Percentiles rank a stretch among this genome's conserved stretches.
Conservation (phyloP, 1,140 invertebrate genomes). For the Ladona fulva region DNA sequence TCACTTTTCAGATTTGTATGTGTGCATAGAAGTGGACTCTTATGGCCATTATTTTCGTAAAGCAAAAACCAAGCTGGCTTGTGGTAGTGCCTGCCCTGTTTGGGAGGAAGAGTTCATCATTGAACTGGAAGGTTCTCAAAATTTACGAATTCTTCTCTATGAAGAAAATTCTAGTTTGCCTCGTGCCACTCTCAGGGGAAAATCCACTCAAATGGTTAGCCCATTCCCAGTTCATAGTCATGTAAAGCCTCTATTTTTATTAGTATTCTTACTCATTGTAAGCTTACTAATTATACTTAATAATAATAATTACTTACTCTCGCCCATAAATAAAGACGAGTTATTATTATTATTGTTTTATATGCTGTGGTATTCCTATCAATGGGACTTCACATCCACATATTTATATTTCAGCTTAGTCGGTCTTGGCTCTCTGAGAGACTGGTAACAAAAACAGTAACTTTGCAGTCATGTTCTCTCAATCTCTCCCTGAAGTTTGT, state of each 20-base stretch:
- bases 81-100: conserved; percentile 50
- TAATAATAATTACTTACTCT: too few relatives aligned
- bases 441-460: conserved; percentile 47
- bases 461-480: conserved; percentile 42
- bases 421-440: conserved; percentile 50
- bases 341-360: too few relatives aligned
- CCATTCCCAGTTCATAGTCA: too few relatives aligned
- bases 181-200: conserved; percentile 57
- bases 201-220: conserved; percentile 50
- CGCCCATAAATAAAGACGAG: too few relatives aligned
- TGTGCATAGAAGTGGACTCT: conserved; percentile 85
- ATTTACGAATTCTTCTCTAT: conserved; percentile 76
- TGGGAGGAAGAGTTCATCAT: conserved; percentile 87
- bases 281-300: too few relatives aligned
- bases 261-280: too few relatives aligned
- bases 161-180: conserved; percentile 50
- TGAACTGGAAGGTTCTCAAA: conserved; percentile 86
- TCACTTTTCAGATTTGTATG: conserved; percentile 60
- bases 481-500: conserved; percentile 60
- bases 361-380: too few relatives aligned
- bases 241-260: too few relatives aligned
- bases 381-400: too few relatives aligned
- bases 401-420: conserved; percentile 42
- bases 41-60: conserved; percentile 90
- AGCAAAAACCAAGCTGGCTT: conserved; percentile 50